Base-by-base conservation (phyloP, 2,113 vertebrate species). In the Corynorhinus townsendii region DNA sequence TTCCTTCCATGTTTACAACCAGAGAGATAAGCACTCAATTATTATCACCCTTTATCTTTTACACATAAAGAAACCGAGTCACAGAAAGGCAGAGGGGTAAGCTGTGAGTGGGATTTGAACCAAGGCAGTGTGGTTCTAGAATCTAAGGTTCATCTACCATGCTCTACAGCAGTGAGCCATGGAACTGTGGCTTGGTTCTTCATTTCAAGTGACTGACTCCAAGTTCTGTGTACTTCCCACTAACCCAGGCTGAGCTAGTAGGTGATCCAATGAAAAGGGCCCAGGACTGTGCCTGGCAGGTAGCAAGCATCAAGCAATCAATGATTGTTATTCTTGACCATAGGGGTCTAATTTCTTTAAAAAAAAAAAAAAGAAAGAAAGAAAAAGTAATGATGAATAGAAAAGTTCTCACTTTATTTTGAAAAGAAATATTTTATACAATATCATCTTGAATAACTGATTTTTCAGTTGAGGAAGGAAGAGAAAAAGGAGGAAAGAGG, bases 391-490 rank as follows among this genome's bases (percentile, higher is more conserved):
- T 59, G 26, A 38, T 85, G 38, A 66, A 72, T 72, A 9, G 45
- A 72, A 79, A 93, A 95, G 3, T 12, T 10, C 40, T 93, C 19
- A 20, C 3, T 75, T 59, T 85, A 35, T 93, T 97, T 93, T 86
- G 33, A 83, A 62, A 76, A 91, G 35, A 92, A 90, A 56, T 64
- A n/a, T 17, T 17, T 77, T 86, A 66, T 30, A 77, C 9, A n/a
- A 14, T 33, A 68, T 79, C 9, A 82, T 40, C 11, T 69, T 71
- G 35, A 86, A 68, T 85, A 54, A n/a, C 38, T 43, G 3, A 40
- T 68, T 14, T 47, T 90, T 90, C 22, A 47, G 86, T 68, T 56
- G 11, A 56, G 47, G 49, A 64, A 68, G 79, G 26, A 35, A 95
- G 28, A 9, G 45, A 26, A 16, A 47, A 20, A 17, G 26, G 15